Conservation (phyloP, 2,888 invertebrate genomes). For the Cephus rjabovi region DNA sequence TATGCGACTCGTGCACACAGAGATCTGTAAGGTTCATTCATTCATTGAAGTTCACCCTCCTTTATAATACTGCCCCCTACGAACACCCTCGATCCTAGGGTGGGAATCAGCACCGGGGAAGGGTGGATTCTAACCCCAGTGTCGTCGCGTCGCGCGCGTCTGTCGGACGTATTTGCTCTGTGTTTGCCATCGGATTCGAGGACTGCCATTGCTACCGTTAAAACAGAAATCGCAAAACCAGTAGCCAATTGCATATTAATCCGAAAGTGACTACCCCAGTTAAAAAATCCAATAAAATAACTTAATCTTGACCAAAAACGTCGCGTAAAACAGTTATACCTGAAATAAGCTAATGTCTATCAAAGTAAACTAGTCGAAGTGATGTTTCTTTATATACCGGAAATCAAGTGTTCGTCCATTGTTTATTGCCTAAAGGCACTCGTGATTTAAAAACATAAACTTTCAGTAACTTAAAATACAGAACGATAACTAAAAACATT, state of each 20-base stretch:
- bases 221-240: too few relatives aligned
- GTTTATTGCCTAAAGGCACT: too few relatives aligned
- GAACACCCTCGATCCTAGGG: slow-evolving; percentile 1
- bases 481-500: neutral
- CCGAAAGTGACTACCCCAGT: too few relatives aligned
- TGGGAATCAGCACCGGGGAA: slow-evolving; percentile 3
- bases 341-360: too few relatives aligned
- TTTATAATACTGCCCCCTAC: slow-evolving; percentile 6
- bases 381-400: too few relatives aligned
- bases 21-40: slow-evolving; percentile 13
- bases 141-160: slow-evolving; percentile 23
- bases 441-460: too few relatives aligned
- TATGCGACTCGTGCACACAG: neutral
- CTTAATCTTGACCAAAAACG: neutral
- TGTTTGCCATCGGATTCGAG: neutral
- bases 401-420: too few relatives aligned
- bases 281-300: too few relatives aligned
- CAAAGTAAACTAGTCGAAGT: too few relatives aligned
- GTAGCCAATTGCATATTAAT: too few relatives aligned
- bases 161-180: slow-evolving; percentile 5
- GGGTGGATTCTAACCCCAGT: slow-evolving; percentile 20
- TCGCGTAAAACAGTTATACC: neutral
- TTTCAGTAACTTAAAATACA: too few relatives aligned
- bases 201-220: neutral
- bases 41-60: slow-evolving; percentile 17